phyloP scores from a whole-genome alignment of 1,140 invertebrate species.

The Formica selysi region DNA sequence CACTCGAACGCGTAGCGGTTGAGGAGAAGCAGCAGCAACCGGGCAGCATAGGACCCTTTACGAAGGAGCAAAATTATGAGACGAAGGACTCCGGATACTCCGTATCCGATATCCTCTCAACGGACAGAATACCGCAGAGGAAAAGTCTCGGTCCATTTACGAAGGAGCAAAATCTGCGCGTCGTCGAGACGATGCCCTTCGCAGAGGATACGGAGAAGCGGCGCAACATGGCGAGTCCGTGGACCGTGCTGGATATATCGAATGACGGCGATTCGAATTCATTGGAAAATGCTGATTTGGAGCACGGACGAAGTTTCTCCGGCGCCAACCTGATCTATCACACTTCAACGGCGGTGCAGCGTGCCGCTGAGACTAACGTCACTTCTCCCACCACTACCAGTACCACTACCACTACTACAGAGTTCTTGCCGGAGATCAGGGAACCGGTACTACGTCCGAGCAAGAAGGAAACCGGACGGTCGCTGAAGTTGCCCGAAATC shows the following conservation, averaged over 20 bases:
- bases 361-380: conserved; percentile 37
- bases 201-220: conserved; percentile 34
- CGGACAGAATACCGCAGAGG: conserved; percentile 66
- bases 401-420: conserved; percentile 55
- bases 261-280: conserved; percentile 82
- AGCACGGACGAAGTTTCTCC: conserved; percentile 78
- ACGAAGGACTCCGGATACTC: conserved; percentile 65
- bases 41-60: conserved; percentile 79
- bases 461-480: conserved; percentile 85
- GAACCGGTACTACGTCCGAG: conserved; percentile 85
- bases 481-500: conserved; percentile 88
- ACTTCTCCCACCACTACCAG: conserved; percentile 57
- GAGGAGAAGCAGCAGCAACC: conserved; percentile 64
- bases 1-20: conserved; percentile 49
- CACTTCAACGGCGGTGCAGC: conserved; percentile 5
- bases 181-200: conserved; percentile 44
- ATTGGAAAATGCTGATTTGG: conserved; percentile 77
- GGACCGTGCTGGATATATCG: conserved; percentile 80
- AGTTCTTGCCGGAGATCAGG: conserved; percentile 80
- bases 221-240: conserved; percentile 73
- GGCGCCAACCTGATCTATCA: conserved; percentile 60
- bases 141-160: conserved; percentile 83
- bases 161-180: conserved; percentile 77
- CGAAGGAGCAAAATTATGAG: conserved; percentile 82
- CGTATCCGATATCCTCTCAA: conserved; percentile 52